phyloP scores from a whole-genome alignment of 2,113 vertebrate species.

The Eira barbara region DNA sequence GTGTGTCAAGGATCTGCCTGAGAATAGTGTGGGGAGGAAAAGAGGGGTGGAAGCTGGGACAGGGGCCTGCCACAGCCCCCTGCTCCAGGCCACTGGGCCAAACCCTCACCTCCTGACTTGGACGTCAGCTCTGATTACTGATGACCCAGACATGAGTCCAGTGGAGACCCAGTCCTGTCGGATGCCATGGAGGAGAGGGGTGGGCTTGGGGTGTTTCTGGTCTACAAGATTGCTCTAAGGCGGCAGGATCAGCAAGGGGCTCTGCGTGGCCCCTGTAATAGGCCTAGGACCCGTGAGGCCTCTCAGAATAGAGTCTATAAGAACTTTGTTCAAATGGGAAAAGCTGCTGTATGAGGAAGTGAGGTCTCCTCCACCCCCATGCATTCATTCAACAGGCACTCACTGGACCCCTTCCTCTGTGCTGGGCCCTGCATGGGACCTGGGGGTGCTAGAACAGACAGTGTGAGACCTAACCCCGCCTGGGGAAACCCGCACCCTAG shows the following conservation, averaged over 20 bases:
- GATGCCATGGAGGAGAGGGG: not conserved
- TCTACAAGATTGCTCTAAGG: not conserved
- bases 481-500: not conserved
- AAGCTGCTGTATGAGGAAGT: not conserved
- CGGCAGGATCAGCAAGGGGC: not conserved
- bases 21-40: not conserved
- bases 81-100: not conserved
- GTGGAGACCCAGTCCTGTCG: not conserved
- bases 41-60: not conserved
- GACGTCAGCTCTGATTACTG: not conserved
- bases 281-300: not conserved
- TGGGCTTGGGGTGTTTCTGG: not conserved
- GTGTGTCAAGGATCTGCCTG: not conserved
- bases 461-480: not conserved
- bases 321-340: not conserved
- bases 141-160: not conserved
- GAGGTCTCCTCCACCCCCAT: not conserved
- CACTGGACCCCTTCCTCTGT: not conserved
- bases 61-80: not conserved
- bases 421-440: not conserved
- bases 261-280: not conserved
- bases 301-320: not conserved
- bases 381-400: not conserved
- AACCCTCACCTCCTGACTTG: too few relatives aligned
- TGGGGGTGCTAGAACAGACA: not conserved